phyloP scores from a whole-genome alignment of 2,797 vertebrate genomes.

The Eupleurogrammus muticus region DNA sequence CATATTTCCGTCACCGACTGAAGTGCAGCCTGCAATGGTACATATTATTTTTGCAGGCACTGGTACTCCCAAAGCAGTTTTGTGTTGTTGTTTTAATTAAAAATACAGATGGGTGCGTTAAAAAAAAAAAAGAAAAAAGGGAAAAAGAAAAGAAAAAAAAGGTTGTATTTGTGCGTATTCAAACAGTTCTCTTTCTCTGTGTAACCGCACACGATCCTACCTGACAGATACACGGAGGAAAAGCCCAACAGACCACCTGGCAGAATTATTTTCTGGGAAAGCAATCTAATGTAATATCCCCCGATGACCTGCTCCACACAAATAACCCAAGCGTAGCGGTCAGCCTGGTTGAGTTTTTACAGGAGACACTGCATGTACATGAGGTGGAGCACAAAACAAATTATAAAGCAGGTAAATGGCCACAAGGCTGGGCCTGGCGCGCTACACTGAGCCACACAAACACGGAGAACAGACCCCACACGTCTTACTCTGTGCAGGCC shows the following conservation, averaged over 20 bases:
- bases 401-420: constrained; percentile 71
- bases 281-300: constrained; percentile 86
- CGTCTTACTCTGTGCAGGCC: constrained; percentile 38
- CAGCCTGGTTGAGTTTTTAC: constrained; percentile 70
- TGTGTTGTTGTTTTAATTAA: constrained; percentile 77
- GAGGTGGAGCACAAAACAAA: constrained; percentile 77
- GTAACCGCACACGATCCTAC: constrained; percentile 66
- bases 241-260: constrained; percentile 73
- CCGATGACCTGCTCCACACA: constrained; percentile 72
- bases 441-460: constrained; percentile 30
- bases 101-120: constrained; percentile 72
- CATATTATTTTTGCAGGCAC: constrained; percentile 35
- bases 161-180: constrained; percentile 64
- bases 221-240: constrained; percentile 74
- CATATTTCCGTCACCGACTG: constrained; percentile 46
- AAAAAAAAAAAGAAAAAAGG: constrained; percentile 27
- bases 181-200: constrained; percentile 62
- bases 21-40: constrained; percentile 35
- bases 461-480: constrained; percentile 48
- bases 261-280: constrained; percentile 83
- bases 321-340: constrained; percentile 78
- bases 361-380: constrained; percentile 77
- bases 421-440: constrained; percentile 56
- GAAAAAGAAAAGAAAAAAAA: not conserved
- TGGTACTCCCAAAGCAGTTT: constrained; percentile 52